phyloP scores from a whole-genome alignment of 1,140 invertebrate species.

The Cyclina sinensis region DNA sequence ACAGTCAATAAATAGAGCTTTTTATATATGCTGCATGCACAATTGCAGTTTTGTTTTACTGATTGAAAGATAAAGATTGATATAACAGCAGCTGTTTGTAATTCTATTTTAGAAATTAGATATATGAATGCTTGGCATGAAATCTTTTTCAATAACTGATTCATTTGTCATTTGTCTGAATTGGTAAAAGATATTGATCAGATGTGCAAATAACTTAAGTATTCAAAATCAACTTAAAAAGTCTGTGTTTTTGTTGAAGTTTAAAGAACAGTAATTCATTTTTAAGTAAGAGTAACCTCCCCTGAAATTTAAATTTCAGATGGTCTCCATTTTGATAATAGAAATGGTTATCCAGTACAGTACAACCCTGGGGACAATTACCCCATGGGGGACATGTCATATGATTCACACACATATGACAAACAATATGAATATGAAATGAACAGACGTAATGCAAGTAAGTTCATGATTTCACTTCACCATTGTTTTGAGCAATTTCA shows the following conservation, averaged over 20 bases:
- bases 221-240: background rate
- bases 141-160: background rate
- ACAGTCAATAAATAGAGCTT: background rate
- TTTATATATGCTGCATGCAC: background rate
- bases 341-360: slow-evolving; percentile 70
- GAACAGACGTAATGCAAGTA: slow-evolving; percentile 80
- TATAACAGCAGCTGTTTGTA: background rate
- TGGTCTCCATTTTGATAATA: slow-evolving; percentile 55
- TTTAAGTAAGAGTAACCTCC: slow-evolving; percentile 45
- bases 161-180: background rate
- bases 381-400: slow-evolving; percentile 75
- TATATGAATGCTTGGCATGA: background rate
- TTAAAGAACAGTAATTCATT: background rate
- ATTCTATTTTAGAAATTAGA: background rate
- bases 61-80: slow-evolving; percentile 17
- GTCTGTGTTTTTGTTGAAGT: background rate
- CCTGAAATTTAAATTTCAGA: slow-evolving; percentile 67
- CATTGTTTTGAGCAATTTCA: background rate
- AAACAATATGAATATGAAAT: slow-evolving; percentile 79
- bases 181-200: background rate
- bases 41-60: background rate
- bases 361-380: slow-evolving; percentile 67
- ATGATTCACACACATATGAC: slow-evolving; percentile 77
- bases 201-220: background rate
- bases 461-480: slow-evolving; percentile 64